Percentiles rank a stretch among this genome's conserved stretches.
These are phyloP conservation scores for Alosa sapidissima DNA, from an alignment of 2,797 vertebrate species.

Conservation along the genomic window DNA sequence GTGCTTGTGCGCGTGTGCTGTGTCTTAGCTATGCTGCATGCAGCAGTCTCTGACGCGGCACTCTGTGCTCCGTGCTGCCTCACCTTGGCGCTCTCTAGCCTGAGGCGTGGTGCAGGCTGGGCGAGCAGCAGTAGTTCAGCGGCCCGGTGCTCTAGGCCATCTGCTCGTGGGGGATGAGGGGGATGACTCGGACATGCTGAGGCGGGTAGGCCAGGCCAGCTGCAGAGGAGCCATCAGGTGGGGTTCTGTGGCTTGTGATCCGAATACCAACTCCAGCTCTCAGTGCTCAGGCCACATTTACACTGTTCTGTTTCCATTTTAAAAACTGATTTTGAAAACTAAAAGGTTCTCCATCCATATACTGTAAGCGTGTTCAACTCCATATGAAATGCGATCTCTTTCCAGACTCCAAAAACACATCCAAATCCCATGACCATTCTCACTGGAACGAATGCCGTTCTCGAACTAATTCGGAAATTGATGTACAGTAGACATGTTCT, in stretches of 20 bases:
- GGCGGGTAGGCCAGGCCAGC: neutral
- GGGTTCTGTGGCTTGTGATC: neutral
- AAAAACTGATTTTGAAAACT: too few species aligned
- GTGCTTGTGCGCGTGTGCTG: neutral
- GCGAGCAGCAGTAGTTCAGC: neutral
- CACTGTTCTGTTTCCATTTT: too few species aligned
- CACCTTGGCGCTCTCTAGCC: slow-evolving; percentile 23
- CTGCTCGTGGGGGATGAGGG: neutral
- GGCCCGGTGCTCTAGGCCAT: neutral
- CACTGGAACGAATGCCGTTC: too few species aligned
- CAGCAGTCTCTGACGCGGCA: neutral
- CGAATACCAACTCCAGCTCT: neutral
- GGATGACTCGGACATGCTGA: neutral
- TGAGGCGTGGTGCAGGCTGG: neutral
- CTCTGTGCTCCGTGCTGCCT: neutral
- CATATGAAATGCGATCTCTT: too few species aligned
- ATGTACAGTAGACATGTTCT: too few species aligned
- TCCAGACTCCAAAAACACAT: too few species aligned
- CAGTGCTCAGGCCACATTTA: neutral
- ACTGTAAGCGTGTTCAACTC: too few species aligned
- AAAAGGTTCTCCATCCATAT: too few species aligned
- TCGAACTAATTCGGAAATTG: too few species aligned
- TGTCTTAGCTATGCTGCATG: neutral
- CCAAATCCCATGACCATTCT: too few species aligned
- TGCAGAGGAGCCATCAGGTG: slow-evolving; percentile 2